A percentile compares a stretch with the other conserved stretches of the same genome.
Evolutionary conservation across 2,888 invertebrate genomes (phyloP).

Genomic region (Thera obeliscata): DNA sequence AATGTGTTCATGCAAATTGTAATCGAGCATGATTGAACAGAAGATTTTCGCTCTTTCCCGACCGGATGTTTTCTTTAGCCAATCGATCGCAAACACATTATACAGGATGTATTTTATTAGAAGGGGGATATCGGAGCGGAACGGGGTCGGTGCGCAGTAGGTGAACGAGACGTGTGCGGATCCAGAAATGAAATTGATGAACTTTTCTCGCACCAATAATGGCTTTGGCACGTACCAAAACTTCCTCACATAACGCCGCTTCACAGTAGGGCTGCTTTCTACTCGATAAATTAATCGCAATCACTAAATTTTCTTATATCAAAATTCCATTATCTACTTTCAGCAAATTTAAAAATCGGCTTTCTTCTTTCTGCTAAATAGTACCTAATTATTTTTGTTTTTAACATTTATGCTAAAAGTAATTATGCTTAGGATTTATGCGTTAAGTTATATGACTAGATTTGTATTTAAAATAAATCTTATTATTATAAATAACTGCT

Average conservation of each 20-base stretch:
- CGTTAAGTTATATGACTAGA: too few species aligned
- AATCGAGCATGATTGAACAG: not conserved
- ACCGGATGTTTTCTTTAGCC: conserved; percentile 23
- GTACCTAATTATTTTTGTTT: too few species aligned
- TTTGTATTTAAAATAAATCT: too few species aligned
- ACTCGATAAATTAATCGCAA: not conserved
- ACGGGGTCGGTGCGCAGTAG: conserved; percentile 33
- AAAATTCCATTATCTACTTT: too few species aligned
- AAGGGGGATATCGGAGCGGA: conserved; percentile 28
- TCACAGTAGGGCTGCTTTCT: conserved; percentile 63
- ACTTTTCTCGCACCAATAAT: conserved; percentile 85
- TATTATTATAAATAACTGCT: too few species aligned
- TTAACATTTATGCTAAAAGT: too few species aligned
- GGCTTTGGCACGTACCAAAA: conserved; percentile 85
- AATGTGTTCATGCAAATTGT: not conserved
- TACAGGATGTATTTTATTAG: conserved; percentile 34
- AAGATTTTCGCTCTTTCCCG: conserved; percentile 10
- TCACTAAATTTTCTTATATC: not conserved
- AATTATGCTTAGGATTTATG: too few species aligned
- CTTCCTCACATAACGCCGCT: conserved; percentile 75
- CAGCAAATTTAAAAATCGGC: too few species aligned
- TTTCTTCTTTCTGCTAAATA: too few species aligned
- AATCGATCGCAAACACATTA: conserved; percentile 23
- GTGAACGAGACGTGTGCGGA: conserved; percentile 48
- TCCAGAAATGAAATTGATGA: conserved; percentile 84